These are phyloP conservation scores for Aporrectodea caliginosa DNA, from an alignment of 1,140 invertebrate genomes.

Conservation along the genomic window DNA sequence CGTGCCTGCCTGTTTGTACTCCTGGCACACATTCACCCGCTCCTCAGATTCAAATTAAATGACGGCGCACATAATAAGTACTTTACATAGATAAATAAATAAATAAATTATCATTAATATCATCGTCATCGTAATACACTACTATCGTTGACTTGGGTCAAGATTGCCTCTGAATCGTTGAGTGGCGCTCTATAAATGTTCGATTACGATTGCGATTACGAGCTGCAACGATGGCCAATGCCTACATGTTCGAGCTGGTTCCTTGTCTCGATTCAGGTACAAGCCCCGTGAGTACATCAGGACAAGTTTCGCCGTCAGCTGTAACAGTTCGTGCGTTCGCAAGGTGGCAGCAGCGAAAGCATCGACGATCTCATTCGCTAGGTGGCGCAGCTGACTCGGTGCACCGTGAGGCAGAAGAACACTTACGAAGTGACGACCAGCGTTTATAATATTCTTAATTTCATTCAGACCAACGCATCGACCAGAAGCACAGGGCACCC, in stretches of 20 bases:
- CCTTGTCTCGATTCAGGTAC: constrained; percentile 44
- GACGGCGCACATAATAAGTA: no score
- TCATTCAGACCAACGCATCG: constrained; percentile 56
- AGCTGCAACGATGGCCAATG: no score
- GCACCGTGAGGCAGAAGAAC: constrained; percentile 55
- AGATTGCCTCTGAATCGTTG: no score
- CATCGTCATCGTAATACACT: no score
- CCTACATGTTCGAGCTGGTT: neutral
- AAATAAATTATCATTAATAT: no score
- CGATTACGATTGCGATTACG: no score
- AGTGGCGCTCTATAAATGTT: no score
- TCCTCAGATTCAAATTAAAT: no score
- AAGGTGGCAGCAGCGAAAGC: constrained; percentile 44
- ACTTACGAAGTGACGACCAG: constrained; percentile 55
- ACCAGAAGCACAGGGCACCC: constrained; percentile 45
- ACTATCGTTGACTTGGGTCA: no score
- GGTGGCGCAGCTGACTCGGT: constrained; percentile 43
- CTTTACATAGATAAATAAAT: no score
- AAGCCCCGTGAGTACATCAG: constrained; percentile 45
- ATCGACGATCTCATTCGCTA: constrained; percentile 45
- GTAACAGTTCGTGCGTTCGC: constrained; percentile 44
- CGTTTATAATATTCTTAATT: constrained; percentile 56
- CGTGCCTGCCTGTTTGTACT: no score
- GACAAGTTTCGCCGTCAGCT: constrained; percentile 45
- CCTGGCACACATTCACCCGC: no score